Evolutionary conservation across 2,888 invertebrate species (phyloP).

Genomic region (Campoplex nolae): DNA sequence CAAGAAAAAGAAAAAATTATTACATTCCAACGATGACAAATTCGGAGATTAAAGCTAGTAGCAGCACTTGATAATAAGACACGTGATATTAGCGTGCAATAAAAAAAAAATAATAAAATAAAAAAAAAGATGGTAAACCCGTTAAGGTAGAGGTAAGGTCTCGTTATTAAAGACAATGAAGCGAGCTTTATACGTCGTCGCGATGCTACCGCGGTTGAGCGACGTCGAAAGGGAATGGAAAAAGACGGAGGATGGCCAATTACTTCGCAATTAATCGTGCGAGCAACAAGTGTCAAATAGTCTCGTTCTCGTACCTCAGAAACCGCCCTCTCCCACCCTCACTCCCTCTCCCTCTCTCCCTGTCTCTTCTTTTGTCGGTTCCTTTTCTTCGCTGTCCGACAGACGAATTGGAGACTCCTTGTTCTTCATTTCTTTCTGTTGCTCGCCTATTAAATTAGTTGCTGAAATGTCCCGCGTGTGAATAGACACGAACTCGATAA

Average conservation of each 20-base stretch:
- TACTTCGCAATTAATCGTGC: constrained; percentile 84
- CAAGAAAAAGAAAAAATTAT: neutral
- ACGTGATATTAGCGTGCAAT: constrained; percentile 62
- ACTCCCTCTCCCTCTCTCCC: constrained; percentile 2
- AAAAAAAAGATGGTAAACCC: constrained; percentile 76
- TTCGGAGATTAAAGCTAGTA: neutral
- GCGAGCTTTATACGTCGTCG: constrained; percentile 83
- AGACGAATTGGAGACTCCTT: neutral
- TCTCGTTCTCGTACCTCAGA: constrained; percentile 72
- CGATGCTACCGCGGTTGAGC: constrained; percentile 26
- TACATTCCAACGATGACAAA: neutral
- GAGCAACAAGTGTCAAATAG: constrained; percentile 83
- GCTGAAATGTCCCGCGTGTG: neutral
- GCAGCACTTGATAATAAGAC: constrained; percentile 18
- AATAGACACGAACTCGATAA: neutral
- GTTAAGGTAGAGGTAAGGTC: constrained; percentile 81
- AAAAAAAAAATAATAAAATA: constrained; percentile 70
- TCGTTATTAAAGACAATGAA: constrained; percentile 84
- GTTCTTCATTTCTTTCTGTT: neutral
- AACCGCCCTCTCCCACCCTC: constrained; percentile 48
- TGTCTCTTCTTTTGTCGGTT: constrained; percentile 44
- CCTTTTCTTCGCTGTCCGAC: constrained; percentile 7
- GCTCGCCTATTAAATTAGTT: neutral
- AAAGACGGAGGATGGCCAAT: constrained; percentile 81
- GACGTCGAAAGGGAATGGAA: constrained; percentile 16